A percentile compares a stretch with the other conserved stretches of the same genome.
phyloP scores from a whole-genome alignment of 2,797 vertebrate genomes.

The Protosalanx chinensis region DNA sequence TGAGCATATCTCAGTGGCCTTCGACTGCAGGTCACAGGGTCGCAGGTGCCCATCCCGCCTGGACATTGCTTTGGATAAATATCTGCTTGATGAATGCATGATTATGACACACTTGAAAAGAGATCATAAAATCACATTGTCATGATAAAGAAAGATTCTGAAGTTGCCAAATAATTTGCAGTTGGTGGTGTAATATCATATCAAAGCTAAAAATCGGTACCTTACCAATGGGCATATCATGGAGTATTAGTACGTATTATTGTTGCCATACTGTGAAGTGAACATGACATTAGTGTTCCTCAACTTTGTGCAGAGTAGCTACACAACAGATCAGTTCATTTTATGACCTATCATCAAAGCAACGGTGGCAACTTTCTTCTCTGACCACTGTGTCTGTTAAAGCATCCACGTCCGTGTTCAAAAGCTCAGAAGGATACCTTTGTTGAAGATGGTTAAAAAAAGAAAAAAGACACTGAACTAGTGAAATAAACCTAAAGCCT shows the following conservation, averaged over 20 bases:
- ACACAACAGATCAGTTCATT: slow-evolving; percentile 20
- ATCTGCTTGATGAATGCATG: slow-evolving; percentile 45
- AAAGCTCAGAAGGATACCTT: slow-evolving; percentile 22
- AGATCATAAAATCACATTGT: slow-evolving; percentile 43
- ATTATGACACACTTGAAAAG: slow-evolving; percentile 38
- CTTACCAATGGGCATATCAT: neutral
- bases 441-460: neutral
- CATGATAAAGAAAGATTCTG: slow-evolving; percentile 56
- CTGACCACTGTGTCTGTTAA: neutral
- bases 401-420: slow-evolving; percentile 10
- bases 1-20: too few species aligned
- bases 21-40: too few species aligned
- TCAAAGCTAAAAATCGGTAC: neutral
- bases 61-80: too few species aligned
- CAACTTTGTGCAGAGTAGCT: slow-evolving; percentile 45
- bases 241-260: too few species aligned
- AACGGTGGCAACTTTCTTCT: slow-evolving; percentile 29
- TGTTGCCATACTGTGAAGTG: slow-evolving; percentile 46
- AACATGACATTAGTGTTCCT: slow-evolving; percentile 53
- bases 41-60: too few species aligned
- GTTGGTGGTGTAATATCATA: neutral
- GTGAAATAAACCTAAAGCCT: slow-evolving; percentile 17
- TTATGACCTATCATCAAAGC: slow-evolving; percentile 27
- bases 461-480: slow-evolving; percentile 1
- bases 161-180: slow-evolving; percentile 19